Percentiles rank a stretch among this genome's conserved stretches.
phyloP scores from a whole-genome alignment of 1,140 invertebrate genomes.

The Pentalonia nigronervosa region DNA sequence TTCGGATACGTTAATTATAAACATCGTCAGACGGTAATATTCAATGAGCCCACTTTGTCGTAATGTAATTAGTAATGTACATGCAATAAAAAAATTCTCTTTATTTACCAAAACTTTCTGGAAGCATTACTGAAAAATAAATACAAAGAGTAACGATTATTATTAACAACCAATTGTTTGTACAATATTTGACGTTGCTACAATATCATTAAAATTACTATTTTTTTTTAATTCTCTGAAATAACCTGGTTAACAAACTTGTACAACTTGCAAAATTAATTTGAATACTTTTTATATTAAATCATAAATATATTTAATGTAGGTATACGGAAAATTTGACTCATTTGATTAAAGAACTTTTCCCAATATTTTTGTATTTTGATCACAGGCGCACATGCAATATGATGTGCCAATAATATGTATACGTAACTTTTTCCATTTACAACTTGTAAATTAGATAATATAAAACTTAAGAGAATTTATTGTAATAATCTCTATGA shows the following conservation, averaged over 20 bases:
- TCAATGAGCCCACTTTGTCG: slow-evolving; percentile 43
- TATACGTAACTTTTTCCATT: background rate
- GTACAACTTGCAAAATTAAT: background rate
- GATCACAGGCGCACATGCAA: background rate
- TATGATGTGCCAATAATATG: background rate
- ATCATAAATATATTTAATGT: background rate
- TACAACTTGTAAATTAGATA: background rate
- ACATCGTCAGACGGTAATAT: slow-evolving; percentile 40
- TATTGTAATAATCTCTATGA: background rate
- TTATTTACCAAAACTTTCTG: slow-evolving; percentile 15
- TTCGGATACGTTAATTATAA: slow-evolving; percentile 27
- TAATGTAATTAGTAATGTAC: slow-evolving; percentile 33
- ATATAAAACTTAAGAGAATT: background rate
- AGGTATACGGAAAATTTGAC: background rate
- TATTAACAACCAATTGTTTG: background rate
- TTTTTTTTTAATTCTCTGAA: background rate
- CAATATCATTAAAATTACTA: background rate
- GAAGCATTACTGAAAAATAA: background rate
- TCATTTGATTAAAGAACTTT: background rate
- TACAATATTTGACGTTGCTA: slow-evolving; percentile 1
- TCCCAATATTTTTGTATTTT: background rate
- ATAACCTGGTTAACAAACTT: background rate
- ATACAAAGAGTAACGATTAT: background rate
- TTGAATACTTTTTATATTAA: background rate
- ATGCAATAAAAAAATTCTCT: background rate